Evolutionary conservation across 2,113 vertebrate genomes (phyloP).

Genomic region (Rhabdornis inornatus): DNA sequence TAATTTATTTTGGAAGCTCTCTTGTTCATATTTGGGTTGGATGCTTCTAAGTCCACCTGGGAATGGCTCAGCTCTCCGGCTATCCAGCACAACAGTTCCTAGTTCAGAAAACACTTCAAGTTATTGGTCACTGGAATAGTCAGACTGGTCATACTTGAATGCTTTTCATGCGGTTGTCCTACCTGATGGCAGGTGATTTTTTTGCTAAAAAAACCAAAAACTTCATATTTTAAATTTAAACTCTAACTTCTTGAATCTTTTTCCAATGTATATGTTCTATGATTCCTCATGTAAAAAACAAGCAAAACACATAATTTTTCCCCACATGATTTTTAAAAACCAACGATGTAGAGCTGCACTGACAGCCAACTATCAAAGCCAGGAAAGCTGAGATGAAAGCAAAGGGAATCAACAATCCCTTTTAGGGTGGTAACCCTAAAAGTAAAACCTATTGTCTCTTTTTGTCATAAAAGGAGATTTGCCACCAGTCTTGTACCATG

Average conservation of each 20-base stretch:
- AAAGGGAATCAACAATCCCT: neutral
- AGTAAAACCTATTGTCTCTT: neutral
- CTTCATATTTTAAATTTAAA: neutral
- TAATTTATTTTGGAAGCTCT: conserved; percentile 56
- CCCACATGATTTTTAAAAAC: neutral
- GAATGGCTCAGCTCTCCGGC: neutral
- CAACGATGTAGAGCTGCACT: neutral
- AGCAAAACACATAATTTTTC: neutral
- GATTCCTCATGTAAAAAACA: neutral
- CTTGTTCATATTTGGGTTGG: conserved; percentile 50
- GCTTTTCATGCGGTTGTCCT: neutral
- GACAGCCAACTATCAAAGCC: neutral
- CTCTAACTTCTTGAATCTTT: neutral
- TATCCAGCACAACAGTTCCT: neutral
- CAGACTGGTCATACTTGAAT: neutral
- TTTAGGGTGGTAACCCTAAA: neutral
- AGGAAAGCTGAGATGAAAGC: neutral
- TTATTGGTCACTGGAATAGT: neutral
- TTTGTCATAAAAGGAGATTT: neutral
- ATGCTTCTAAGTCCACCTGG: conserved; percentile 40
- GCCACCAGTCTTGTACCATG: neutral
- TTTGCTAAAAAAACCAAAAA: neutral
- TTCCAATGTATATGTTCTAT: neutral
- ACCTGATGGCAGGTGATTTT: neutral
- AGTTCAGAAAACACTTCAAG: neutral